Evolutionary conservation across 1,140 invertebrate genomes (phyloP).

Genomic region (Hylaeus volcanicus): DNA sequence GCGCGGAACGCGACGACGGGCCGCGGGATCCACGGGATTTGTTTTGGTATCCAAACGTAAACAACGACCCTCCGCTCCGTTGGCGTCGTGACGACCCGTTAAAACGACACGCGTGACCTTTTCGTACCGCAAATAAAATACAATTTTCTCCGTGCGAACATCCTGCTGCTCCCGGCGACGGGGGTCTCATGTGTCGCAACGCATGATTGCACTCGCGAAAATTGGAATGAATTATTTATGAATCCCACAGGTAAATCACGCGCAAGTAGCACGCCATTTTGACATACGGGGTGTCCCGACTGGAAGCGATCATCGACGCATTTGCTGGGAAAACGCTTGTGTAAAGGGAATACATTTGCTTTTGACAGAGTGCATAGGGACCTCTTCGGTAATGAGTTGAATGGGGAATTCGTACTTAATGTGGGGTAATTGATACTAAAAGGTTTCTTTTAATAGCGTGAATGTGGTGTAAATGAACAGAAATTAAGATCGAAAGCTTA

Average conservation of each 20-base stretch:
- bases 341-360: too few relatives aligned
- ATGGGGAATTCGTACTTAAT: too few relatives aligned
- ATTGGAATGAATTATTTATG: not conserved
- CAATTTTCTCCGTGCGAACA: slow-evolving; percentile 2
- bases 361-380: too few relatives aligned
- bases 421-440: too few relatives aligned
- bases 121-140: not conserved
- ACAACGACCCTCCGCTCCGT: not conserved
- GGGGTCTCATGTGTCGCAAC: not conserved
- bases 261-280: not conserved
- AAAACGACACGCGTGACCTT: not conserved
- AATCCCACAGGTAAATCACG: not conserved
- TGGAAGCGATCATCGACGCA: too few relatives aligned
- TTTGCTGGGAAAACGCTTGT: too few relatives aligned
- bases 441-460: too few relatives aligned
- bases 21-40: slow-evolving; percentile 4
- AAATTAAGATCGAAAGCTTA: too few relatives aligned
- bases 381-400: too few relatives aligned
- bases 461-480: too few relatives aligned
- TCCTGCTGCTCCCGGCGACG: not conserved
- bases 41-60: slow-evolving; percentile 13
- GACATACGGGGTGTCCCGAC: too few relatives aligned
- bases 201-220: not conserved
- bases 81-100: not conserved
- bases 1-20: slow-evolving; percentile 13